These are phyloP conservation scores for pig (Sus scrofa) DNA, from an alignment of 2,113 vertebrate species.

Conservation along the genomic window DNA sequence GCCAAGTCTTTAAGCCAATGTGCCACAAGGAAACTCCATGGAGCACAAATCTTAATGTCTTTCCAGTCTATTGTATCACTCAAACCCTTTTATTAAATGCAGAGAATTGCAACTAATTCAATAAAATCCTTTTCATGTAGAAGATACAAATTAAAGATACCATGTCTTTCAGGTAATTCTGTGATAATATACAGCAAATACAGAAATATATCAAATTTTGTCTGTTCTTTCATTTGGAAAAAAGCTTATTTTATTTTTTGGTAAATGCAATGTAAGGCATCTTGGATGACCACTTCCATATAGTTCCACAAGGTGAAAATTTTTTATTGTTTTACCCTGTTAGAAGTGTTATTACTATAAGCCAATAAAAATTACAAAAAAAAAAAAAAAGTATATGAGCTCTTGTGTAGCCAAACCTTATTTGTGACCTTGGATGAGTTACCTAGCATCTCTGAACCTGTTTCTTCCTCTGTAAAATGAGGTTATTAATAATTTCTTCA, in stretches of 20 bases:
- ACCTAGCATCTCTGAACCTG: too few relatives aligned
- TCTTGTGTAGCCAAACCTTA: too few relatives aligned
- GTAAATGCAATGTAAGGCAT: not conserved
- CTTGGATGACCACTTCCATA: not conserved
- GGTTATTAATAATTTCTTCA: too few relatives aligned
- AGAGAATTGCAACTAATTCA: conserved; percentile 78
- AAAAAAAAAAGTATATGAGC: too few relatives aligned
- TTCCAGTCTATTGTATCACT: not conserved
- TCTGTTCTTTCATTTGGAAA: conserved; percentile 71
- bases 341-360: not conserved
- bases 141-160: conserved; percentile 84
- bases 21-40: too few relatives aligned
- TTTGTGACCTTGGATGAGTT: too few relatives aligned
- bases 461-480: too few relatives aligned
- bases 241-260: conserved; percentile 55
- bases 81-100: conserved; percentile 66
- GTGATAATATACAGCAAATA: conserved; percentile 77
- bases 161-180: conserved; percentile 76
- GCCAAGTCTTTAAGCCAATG: too few relatives aligned
- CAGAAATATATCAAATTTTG: conserved; percentile 79
- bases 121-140: conserved; percentile 78
- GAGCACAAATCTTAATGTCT: not conserved
- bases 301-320: not conserved
- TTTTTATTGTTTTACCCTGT: not conserved
- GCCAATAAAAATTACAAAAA: too few relatives aligned